Conservation (phyloP, 2,888 invertebrate genomes). For the Yponomeuta evonymella region DNA sequence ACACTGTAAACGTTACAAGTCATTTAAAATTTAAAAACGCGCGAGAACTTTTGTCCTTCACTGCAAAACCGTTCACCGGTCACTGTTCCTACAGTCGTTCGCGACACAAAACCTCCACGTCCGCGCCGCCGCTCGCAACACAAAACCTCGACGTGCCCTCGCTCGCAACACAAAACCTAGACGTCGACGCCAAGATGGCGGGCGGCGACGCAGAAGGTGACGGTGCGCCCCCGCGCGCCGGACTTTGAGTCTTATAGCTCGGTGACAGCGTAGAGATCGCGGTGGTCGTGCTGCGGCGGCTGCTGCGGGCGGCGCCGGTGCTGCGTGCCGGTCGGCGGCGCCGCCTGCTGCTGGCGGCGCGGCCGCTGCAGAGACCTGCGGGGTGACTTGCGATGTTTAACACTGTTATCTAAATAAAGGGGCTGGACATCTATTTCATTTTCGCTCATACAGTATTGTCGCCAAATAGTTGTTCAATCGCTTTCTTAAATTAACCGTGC, state of each 20-base stretch:
- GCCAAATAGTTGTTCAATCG: too few relatives aligned
- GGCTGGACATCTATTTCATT: too few relatives aligned
- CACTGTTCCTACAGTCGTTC: not conserved
- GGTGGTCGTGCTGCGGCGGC: slow-evolving; percentile 50
- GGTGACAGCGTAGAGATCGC: slow-evolving; percentile 84
- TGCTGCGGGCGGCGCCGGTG: slow-evolving; percentile 26
- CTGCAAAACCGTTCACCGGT: not conserved
- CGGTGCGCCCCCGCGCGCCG: not conserved
- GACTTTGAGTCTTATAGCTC: slow-evolving; percentile 43
- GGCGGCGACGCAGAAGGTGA: not conserved
- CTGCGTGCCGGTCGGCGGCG: slow-evolving; percentile 30
- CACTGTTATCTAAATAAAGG: too few relatives aligned
- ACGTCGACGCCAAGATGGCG: not conserved
- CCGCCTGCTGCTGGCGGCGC: slow-evolving; percentile 41
- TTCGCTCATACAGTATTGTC: too few relatives aligned
- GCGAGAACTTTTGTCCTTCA: not conserved
- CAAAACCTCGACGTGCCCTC: not conserved
- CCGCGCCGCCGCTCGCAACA: not conserved
- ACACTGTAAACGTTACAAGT: not conserved
- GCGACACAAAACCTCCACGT: not conserved
- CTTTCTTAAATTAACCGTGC: too few relatives aligned
- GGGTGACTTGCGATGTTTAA: too few relatives aligned
- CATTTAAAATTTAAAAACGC: not conserved
- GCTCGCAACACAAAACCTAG: not conserved
- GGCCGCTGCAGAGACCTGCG: slow-evolving; percentile 75